These are phyloP conservation scores for Acrocephalus scirpaceus DNA, from an alignment of 2,797 vertebrate species.

Conservation along the genomic window DNA sequence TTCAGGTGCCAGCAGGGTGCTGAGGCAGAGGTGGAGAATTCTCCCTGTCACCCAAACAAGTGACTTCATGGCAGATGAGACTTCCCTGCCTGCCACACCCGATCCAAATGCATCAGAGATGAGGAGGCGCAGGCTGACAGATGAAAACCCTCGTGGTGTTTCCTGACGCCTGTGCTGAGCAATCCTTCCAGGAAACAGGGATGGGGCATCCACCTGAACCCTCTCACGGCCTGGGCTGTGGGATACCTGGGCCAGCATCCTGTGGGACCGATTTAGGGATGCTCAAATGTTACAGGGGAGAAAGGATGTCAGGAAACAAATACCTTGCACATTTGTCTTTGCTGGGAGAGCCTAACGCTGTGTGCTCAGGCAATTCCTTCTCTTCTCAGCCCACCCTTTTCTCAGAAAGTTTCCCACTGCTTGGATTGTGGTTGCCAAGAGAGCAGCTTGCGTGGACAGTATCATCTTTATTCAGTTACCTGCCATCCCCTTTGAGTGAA, in stretches of 20 bases:
- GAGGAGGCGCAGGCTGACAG: not conserved
- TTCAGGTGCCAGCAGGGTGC: not conserved
- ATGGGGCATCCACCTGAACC: not conserved
- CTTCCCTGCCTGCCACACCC: not conserved
- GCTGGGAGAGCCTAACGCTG: not conserved
- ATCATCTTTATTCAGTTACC: not conserved
- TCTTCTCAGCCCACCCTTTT: not conserved
- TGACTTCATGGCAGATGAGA: not conserved
- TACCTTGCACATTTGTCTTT: not conserved
- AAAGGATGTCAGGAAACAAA: not conserved
- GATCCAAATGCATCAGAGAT: not conserved
- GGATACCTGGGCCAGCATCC: not conserved
- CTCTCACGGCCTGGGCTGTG: not conserved
- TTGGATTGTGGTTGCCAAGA: not conserved
- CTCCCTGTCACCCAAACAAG: not conserved
- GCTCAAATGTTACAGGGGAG: not conserved
- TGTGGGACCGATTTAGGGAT: not conserved
- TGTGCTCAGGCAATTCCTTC: not conserved
- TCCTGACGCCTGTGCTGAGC: fast-evolving
- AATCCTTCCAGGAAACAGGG: not conserved
- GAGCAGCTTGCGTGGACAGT: not conserved
- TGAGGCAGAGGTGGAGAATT: not conserved
- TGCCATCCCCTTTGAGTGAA: not conserved
- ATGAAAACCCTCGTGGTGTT: fast-evolving
- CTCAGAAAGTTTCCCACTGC: not conserved